Conservation (phyloP, 2,888 invertebrate species). For the Crematogaster levior region DNA sequence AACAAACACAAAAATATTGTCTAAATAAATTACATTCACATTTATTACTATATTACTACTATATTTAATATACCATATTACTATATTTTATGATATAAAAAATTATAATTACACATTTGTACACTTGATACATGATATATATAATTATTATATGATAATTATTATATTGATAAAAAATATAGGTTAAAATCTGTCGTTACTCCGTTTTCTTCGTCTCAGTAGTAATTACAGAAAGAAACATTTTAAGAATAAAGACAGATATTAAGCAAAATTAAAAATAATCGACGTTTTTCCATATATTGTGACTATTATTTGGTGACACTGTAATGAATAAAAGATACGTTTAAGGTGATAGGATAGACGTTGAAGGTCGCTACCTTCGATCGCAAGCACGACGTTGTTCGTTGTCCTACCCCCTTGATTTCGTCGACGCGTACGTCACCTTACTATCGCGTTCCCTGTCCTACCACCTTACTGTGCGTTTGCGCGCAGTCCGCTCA, state of each 20-base stretch:
- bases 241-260: neutral
- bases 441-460: conserved; percentile 51
- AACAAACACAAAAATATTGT: neutral
- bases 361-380: neutral
- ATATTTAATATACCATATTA: too few species aligned
- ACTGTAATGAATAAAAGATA: neutral
- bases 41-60: too few species aligned
- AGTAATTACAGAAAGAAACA: neutral
- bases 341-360: neutral
- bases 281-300: neutral
- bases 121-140: neutral
- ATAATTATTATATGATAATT: neutral
- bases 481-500: conserved; percentile 37
- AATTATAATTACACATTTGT: neutral
- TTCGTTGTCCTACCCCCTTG: conserved; percentile 52
- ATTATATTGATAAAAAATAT: neutral
- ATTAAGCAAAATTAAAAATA: neutral
- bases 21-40: neutral
- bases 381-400: conserved; percentile 49
- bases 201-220: neutral
- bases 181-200: neutral
- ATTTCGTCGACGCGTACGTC: conserved; percentile 54
- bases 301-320: neutral
- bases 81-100: too few species aligned
- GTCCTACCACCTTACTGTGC: conserved; percentile 64